Base-by-base conservation (phyloP, 2,113 vertebrate genomes). In the Hippocampus abdominalis region DNA sequence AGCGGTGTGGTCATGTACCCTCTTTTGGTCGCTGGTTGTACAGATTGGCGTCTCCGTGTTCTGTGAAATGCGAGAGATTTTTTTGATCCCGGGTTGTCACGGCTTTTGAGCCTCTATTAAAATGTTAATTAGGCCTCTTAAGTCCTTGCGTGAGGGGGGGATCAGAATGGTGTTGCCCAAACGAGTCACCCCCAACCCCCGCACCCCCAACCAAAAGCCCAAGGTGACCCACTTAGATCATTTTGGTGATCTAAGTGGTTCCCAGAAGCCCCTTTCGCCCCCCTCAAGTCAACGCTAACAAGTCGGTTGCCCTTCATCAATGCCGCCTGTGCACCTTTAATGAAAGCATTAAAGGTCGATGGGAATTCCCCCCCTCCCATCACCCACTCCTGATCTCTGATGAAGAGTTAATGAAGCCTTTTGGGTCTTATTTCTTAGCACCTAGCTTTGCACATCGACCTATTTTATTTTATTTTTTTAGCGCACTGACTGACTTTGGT, bases 1-100 rank as follows among this genome's bases (percentile, higher is more conserved):
- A 46, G 75, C 81, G 85, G 63, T 87, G 87, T 72, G 86, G 84
- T 88, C 68, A 71, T 69, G 60, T 85, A 70, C 23, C 49, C 48
- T 59, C 20, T 73, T 51, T 64, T 60, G 23, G 40, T 62, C n/a
- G 23, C 18, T 6, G 16, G 42, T 11, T 6, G 13, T 39, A 46
- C 42, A 60, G 29, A 32, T 29, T 67, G 71, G 46, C 67, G 51
- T 71, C 66, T 42, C 56, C 54, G 48, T 59, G 39, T 73, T 68
- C 71, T 63, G 32, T 64, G 18, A 72, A 59, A 56, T 68, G 2
- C 68, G 20, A 39, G 20, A 61, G 29, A 29, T 69, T 29, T 27
- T 73, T n/a, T 61, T 9, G n/a, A 46, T n/a, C 25, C 70, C 59
- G 62, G 4, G 1, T 49, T 65, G 21, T 71, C 20, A 18, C 36